Evolutionary conservation across 2,888 invertebrate genomes (phyloP).

Genomic region (Tetrapedia diversipes): DNA sequence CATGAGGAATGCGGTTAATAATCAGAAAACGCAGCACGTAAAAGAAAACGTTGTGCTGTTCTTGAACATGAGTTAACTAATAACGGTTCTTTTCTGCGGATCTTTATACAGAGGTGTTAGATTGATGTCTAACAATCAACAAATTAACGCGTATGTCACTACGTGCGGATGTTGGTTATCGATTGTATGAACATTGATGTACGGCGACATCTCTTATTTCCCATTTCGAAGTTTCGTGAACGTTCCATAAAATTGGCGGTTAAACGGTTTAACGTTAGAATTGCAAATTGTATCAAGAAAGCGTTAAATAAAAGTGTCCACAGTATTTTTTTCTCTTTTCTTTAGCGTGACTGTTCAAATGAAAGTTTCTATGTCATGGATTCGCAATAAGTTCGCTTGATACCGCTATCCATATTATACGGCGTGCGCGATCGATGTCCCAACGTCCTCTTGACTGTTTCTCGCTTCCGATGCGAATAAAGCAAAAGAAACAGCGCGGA

Average conservation of each 20-base stretch:
- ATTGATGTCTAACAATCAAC: constrained; percentile 21
- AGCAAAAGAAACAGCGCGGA: constrained; percentile 40
- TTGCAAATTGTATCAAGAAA: constrained; percentile 22
- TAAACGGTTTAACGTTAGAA: constrained; percentile 46
- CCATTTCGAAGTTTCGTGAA: constrained; percentile 40
- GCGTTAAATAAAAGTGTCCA: constrained; percentile 15
- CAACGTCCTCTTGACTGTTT: constrained; percentile 47
- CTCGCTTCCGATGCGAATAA: constrained; percentile 37
- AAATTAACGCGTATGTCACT: constrained; percentile 17
- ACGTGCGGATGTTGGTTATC: constrained; percentile 18
- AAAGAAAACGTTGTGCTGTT: constrained; percentile 24
- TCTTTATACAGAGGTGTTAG: constrained; percentile 16
- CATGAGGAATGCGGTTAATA: constrained; percentile 25
- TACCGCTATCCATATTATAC: constrained; percentile 50
- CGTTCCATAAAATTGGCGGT: constrained; percentile 42
- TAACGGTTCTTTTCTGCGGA: constrained; percentile 47
- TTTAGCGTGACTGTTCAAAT: constrained; percentile 27
- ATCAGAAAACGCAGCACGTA: constrained; percentile 16
- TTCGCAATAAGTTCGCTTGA: constrained; percentile 38
- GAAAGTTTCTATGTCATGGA: constrained; percentile 36
- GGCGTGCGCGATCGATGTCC: constrained; percentile 44
- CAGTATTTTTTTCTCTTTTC: constrained; percentile 2
- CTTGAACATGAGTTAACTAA: constrained; percentile 9
- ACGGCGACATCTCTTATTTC: constrained; percentile 30
- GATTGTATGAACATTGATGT: not conserved